phyloP scores from a whole-genome alignment of 2,113 vertebrate genomes.

The Pampusana beccarii region DNA sequence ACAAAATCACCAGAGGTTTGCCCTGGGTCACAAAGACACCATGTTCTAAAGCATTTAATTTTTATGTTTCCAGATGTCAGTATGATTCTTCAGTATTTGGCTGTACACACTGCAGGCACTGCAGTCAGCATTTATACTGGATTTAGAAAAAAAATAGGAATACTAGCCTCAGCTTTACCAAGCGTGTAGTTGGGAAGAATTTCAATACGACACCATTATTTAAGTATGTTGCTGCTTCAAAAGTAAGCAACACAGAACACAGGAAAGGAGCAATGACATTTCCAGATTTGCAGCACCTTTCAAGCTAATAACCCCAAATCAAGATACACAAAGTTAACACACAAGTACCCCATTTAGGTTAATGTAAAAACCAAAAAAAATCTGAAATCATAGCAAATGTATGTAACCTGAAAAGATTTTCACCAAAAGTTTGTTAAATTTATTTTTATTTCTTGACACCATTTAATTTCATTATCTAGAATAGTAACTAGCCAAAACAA shows the following conservation, averaged over 20 bases:
- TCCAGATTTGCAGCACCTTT: neutral
- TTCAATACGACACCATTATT: neutral
- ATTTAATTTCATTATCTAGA: neutral
- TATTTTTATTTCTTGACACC: neutral
- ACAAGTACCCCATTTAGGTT: neutral
- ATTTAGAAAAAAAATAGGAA: neutral
- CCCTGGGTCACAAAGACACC: neutral
- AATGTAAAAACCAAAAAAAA: neutral
- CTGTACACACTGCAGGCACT: neutral
- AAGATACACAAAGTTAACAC: neutral
- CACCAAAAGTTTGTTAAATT: neutral
- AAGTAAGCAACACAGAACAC: neutral
- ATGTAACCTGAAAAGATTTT: neutral
- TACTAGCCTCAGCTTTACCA: neutral
- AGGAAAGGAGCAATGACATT: neutral
- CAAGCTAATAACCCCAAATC: neutral
- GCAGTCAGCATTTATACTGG: neutral
- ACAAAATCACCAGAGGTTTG: neutral
- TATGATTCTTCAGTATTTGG: neutral
- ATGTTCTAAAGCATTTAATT: neutral
- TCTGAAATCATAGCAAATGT: neutral
- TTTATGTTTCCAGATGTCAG: neutral
- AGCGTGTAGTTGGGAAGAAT: neutral
- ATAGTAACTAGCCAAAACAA: conserved; percentile 30
- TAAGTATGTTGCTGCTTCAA: neutral